Conservation (phyloP, 1,140 invertebrate genomes). For the Drosophila murphyi region DNA sequence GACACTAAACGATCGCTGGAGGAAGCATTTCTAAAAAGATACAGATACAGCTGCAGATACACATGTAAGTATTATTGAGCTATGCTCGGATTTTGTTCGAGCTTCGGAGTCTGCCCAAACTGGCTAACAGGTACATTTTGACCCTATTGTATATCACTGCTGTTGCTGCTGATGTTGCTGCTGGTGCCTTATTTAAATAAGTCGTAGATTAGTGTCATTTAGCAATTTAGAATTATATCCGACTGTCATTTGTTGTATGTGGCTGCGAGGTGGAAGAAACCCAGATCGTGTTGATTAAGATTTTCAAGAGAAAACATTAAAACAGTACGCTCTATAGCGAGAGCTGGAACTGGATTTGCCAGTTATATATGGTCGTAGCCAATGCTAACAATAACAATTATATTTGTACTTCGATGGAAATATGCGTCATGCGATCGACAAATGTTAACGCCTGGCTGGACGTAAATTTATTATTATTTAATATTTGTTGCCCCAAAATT, state of each 20-base stretch:
- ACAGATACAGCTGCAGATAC: slow-evolving; percentile 25
- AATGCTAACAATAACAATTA: background rate
- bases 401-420: background rate
- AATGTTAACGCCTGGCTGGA: background rate
- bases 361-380: no score
- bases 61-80: slow-evolving; percentile 29
- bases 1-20: slow-evolving; percentile 28
- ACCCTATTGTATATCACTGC: slow-evolving; percentile 10
- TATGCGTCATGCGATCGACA: background rate
- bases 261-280: background rate
- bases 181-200: slow-evolving; percentile 69
- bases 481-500: no score
- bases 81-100: slow-evolving; percentile 16
- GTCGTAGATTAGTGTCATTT: slow-evolving; percentile 80
- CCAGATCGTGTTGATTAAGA: slow-evolving; percentile 45
- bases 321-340: slow-evolving; percentile 5
- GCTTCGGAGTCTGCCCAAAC: slow-evolving; percentile 18
- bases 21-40: slow-evolving; percentile 31
- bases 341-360: no score
- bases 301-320: slow-evolving; percentile 9
- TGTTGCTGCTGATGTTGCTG: slow-evolving; percentile 15
- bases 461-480: background rate
- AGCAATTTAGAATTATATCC: slow-evolving; percentile 72
- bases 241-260: slow-evolving; percentile 27
- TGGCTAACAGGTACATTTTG: slow-evolving; percentile 56